Conservation (phyloP, 2,888 invertebrate genomes). For the Conops quadrifasciatus region DNA sequence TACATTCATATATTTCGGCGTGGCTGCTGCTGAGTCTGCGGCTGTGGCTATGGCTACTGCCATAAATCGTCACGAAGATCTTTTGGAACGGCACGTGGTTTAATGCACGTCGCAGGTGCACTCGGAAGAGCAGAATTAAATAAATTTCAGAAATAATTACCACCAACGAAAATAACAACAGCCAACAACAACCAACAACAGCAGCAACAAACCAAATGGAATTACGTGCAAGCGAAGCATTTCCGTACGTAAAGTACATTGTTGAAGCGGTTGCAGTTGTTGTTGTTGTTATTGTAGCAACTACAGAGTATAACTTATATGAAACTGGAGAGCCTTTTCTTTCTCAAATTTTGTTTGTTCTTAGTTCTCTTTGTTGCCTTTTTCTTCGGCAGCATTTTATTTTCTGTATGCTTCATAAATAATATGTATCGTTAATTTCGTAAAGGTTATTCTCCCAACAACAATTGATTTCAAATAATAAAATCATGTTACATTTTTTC, state of each 20-base stretch:
- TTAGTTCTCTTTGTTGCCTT: no score
- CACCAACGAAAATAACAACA: slow-evolving; percentile 18
- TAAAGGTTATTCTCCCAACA: no score
- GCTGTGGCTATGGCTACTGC: background rate
- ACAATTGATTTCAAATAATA: no score
- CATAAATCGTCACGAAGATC: slow-evolving; percentile 23
- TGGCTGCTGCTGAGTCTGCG: background rate
- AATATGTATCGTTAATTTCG: no score
- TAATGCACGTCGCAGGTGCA: slow-evolving; percentile 2
- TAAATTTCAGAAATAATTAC: slow-evolving; percentile 29
- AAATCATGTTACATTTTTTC: no score
- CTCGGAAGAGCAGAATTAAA: background rate
- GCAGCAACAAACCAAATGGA: background rate
- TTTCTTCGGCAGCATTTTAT: no score
- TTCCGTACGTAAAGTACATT: background rate
- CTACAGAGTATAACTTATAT: no score
- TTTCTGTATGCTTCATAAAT: no score
- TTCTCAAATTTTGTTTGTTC: no score
- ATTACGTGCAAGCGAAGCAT: background rate
- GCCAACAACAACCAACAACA: slow-evolving; percentile 4
- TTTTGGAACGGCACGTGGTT: background rate
- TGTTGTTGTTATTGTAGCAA: no score
- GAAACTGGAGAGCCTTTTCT: no score
- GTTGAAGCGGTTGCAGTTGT: background rate
- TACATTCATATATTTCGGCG: background rate